Evolutionary conservation across 2,113 vertebrate genomes (phyloP).

Genomic region (Clarias macrocephalus): DNA sequence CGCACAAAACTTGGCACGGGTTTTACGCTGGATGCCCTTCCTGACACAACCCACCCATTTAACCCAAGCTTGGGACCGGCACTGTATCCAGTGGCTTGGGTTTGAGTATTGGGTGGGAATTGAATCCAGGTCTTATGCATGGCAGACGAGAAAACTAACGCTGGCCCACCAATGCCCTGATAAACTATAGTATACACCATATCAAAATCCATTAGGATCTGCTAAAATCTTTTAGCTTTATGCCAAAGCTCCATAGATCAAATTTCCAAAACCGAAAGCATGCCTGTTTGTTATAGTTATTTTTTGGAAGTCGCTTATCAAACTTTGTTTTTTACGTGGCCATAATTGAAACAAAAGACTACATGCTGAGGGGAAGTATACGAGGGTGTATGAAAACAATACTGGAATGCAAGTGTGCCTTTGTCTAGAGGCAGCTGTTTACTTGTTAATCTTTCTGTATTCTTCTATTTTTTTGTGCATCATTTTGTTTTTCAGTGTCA

Average conservation of each 20-base stretch:
- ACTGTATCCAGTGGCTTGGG: too few relatives aligned
- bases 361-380: background rate
- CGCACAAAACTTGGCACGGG: too few relatives aligned
- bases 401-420: conserved; percentile 6
- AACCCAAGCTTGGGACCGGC: too few relatives aligned
- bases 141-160: too few relatives aligned
- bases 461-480: background rate
- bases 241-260: background rate
- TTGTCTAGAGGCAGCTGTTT: background rate
- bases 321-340: background rate
- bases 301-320: background rate
- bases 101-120: too few relatives aligned
- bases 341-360: background rate
- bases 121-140: too few relatives aligned
- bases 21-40: too few relatives aligned
- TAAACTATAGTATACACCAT: too few relatives aligned
- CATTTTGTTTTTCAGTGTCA: background rate
- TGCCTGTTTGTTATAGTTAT: background rate
- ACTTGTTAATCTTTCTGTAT: background rate
- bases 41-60: too few relatives aligned
- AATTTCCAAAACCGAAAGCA: background rate
- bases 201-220: too few relatives aligned
- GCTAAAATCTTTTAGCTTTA: background rate
- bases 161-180: too few relatives aligned
- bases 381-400: background rate